phyloP scores from a whole-genome alignment of 1,140 invertebrate species.

The Bombus consobrinus region DNA sequence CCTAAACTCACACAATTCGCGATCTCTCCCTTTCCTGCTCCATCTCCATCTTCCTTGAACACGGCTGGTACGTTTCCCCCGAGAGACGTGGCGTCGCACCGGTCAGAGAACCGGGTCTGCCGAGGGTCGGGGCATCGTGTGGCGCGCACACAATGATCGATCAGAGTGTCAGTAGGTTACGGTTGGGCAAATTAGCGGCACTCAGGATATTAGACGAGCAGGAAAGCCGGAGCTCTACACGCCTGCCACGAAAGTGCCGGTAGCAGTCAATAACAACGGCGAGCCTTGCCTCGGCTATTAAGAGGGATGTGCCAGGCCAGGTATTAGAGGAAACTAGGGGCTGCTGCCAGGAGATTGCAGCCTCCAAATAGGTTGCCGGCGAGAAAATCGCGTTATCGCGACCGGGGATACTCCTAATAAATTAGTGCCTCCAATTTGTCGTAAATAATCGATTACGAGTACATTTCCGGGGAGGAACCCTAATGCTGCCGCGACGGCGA shows the following conservation, averaged over 20 bases:
- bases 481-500: not conserved
- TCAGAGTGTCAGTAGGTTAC: conserved; percentile 74
- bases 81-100: not conserved
- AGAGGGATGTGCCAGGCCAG: conserved; percentile 51
- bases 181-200: conserved; percentile 77
- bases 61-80: not conserved
- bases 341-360: conserved; percentile 53
- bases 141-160: conserved; percentile 70
- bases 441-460: conserved; percentile 40
- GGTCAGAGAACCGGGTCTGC: not conserved
- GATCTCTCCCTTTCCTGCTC: conserved; percentile 34
- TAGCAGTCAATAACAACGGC: conserved; percentile 63
- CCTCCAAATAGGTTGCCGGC: conserved; percentile 37
- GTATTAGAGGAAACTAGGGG: conserved; percentile 53
- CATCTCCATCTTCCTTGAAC: conserved; percentile 37
- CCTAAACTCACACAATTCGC: conserved; percentile 39
- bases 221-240: conserved; percentile 35
- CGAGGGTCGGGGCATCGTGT: not conserved
- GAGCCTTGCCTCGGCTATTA: conserved; percentile 55
- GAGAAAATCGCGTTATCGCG: conserved; percentile 49
- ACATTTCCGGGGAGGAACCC: not conserved
- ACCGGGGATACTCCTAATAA: conserved; percentile 32
- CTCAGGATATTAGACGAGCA: conserved; percentile 78
- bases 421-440: conserved; percentile 15
- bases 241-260: conserved; percentile 47